Evolutionary conservation across 2,797 vertebrate genomes (phyloP).

Genomic region (Lepidocolaptes lacrymiger): DNA sequence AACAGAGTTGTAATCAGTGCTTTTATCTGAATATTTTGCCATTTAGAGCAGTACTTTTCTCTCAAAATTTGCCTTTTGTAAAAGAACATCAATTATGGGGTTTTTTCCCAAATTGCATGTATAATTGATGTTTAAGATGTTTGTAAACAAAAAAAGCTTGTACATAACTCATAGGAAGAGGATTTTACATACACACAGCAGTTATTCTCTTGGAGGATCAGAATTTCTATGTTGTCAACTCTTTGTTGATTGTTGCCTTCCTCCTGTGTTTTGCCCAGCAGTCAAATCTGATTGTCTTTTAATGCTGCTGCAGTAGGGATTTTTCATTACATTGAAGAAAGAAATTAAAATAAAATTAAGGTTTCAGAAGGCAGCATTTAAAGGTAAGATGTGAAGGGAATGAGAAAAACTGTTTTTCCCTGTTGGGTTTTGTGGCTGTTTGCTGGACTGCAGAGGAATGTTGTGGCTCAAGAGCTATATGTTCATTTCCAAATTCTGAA

Average conservation of each 20-base stretch:
- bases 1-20: background rate
- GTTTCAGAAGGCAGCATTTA: background rate
- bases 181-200: background rate
- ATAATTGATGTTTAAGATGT: background rate
- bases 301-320: background rate
- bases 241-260: background rate
- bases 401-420: background rate
- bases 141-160: background rate
- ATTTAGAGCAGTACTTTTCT: background rate
- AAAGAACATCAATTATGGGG: background rate
- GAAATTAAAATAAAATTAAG: background rate
- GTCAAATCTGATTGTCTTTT: background rate
- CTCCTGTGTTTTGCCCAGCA: background rate
- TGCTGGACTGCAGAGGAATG: background rate
- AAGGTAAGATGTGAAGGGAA: background rate
- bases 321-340: background rate
- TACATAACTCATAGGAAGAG: background rate
- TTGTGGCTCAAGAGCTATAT: background rate
- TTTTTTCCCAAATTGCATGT: background rate
- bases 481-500: background rate
- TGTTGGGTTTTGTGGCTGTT: background rate
- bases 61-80: background rate
- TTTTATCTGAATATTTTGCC: slow-evolving; percentile 10
- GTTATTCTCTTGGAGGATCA: background rate
- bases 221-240: background rate